phyloP scores from a whole-genome alignment of 2,113 vertebrate genomes.

The Erythrocercus mccallii region DNA sequence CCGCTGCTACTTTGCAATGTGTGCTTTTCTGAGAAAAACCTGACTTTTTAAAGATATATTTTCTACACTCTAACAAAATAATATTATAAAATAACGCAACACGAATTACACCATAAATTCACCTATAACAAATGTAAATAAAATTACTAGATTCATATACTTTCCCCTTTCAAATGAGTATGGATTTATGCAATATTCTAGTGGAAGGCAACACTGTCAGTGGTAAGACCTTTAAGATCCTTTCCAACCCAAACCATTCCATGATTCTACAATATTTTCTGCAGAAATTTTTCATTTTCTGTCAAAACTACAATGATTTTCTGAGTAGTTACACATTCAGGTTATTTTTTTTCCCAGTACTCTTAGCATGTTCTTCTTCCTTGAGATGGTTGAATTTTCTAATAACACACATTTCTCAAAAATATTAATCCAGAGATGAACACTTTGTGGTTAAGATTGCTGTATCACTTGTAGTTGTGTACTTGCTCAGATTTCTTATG shows the following conservation, averaged over 20 bases:
- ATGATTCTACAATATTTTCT: background rate
- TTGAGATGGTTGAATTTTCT: background rate
- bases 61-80: too few relatives aligned
- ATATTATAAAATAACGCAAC: too few relatives aligned
- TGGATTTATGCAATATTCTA: background rate
- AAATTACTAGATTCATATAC: background rate
- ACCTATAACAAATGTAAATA: too few relatives aligned
- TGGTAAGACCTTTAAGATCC: background rate
- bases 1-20: too few relatives aligned
- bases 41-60: too few relatives aligned
- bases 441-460: background rate
- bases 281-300: background rate
- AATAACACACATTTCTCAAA: background rate
- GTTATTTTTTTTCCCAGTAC: background rate
- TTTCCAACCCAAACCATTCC: background rate
- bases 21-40: too few relatives aligned
- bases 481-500: background rate
- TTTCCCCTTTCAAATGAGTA: background rate
- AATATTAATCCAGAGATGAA: background rate
- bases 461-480: background rate
- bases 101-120: too few relatives aligned
- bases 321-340: background rate
- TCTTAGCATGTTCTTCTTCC: background rate
- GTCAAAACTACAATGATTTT: background rate
- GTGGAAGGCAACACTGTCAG: background rate